Conservation (phyloP, 1,140 invertebrate species). For the Brachionus calyciflorus region DNA sequence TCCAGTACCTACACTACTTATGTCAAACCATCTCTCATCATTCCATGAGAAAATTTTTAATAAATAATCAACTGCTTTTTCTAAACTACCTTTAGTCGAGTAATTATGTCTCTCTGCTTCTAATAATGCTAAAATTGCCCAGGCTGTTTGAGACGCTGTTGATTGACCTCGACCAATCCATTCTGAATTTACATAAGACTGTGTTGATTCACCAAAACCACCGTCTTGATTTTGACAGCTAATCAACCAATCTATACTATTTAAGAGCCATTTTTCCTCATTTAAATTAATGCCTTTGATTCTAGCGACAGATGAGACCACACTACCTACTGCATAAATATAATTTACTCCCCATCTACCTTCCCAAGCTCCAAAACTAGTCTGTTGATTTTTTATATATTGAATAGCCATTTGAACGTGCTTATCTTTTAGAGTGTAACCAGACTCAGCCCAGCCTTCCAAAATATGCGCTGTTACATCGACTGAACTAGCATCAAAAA, state of each 20-base stretch:
- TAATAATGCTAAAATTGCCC: constrained; percentile 32
- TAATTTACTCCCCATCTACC: constrained; percentile 36
- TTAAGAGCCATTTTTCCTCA: constrained; percentile 28
- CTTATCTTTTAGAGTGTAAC: constrained; percentile 9
- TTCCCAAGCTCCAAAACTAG: constrained; percentile 43
- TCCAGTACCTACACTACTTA: constrained; percentile 39
- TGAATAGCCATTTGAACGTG: constrained; percentile 29
- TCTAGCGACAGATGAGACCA: not conserved
- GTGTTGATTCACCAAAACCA: constrained; percentile 37
- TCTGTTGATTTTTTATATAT: constrained; percentile 41
- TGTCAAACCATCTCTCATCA: constrained; percentile 25
- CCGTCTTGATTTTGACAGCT: constrained; percentile 26
- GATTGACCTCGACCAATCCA: constrained; percentile 33
- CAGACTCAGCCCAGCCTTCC: constrained; percentile 38
- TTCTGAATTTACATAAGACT: constrained; percentile 23
- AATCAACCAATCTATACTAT: constrained; percentile 20
- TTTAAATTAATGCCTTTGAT: not conserved
- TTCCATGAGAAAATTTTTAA: not conserved
- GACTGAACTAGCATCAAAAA: constrained; percentile 38
- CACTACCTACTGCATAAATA: constrained; percentile 30
- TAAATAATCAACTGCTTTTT: constrained; percentile 38
- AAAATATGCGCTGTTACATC: constrained; percentile 46
- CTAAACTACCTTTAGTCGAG: not conserved
- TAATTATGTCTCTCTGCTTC: constrained; percentile 22
- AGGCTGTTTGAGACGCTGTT: constrained; percentile 18